Conservation (phyloP, 2,888 invertebrate genomes). For the Meghimatium bilineatum region DNA sequence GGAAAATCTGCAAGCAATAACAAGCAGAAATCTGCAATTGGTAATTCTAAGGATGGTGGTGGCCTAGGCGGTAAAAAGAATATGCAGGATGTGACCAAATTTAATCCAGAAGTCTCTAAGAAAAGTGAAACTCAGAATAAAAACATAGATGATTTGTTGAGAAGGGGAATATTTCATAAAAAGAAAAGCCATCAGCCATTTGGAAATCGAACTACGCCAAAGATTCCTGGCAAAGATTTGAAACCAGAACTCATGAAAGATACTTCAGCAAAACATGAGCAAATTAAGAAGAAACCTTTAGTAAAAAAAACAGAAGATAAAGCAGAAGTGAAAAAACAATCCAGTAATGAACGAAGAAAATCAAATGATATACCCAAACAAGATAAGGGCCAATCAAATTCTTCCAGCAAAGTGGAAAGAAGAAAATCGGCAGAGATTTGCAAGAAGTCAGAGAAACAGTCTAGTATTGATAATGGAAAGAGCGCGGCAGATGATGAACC, state of each 20-base stretch:
- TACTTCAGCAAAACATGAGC: not conserved
- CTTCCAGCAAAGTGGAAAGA: slow-evolving; percentile 29
- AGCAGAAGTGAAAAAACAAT: slow-evolving; percentile 21
- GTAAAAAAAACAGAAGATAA: slow-evolving; percentile 15
- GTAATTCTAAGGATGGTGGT: not conserved
- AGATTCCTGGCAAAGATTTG: slow-evolving; percentile 3
- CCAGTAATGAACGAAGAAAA: slow-evolving; percentile 1
- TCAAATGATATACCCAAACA: slow-evolving; percentile 17
- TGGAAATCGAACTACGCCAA: slow-evolving; percentile 30
- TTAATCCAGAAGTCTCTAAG: not conserved
- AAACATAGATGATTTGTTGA: slow-evolving; percentile 41
- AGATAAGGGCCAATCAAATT: not conserved
- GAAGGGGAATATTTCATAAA: slow-evolving; percentile 41
- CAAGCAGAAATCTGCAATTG: not conserved
- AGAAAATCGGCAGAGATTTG: slow-evolving; percentile 26
- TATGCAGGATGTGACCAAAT: not conserved
- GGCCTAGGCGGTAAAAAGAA: not conserved
- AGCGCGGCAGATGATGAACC: not conserved
- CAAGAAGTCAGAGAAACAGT: slow-evolving; percentile 9
- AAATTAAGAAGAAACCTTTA: slow-evolving; percentile 11
- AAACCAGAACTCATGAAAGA: slow-evolving; percentile 1
- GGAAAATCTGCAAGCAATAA: not conserved
- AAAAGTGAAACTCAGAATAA: not conserved
- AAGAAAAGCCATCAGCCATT: slow-evolving; percentile 48
- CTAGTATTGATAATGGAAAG: not conserved